These are phyloP conservation scores for Rhagoletis zephyria DNA, from an alignment of 1,140 invertebrate species.

Conservation along the genomic window DNA sequence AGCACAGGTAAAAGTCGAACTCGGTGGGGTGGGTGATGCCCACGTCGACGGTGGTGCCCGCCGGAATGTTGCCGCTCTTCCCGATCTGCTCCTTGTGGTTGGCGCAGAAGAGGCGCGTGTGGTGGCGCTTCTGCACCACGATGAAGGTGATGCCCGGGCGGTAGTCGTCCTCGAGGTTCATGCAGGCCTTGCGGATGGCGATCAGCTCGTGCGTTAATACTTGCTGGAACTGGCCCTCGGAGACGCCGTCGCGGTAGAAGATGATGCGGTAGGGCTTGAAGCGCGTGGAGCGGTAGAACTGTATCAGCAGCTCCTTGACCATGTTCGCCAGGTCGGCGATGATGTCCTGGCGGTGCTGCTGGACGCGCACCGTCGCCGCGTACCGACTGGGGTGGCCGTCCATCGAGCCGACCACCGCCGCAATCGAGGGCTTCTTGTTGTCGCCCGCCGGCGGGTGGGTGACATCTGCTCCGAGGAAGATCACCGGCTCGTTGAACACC, in stretches of 20 bases:
- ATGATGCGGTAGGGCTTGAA: constrained; percentile 97
- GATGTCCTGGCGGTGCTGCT: constrained; percentile 98
- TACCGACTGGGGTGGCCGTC: constrained; percentile 99
- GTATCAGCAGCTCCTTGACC: constrained; percentile 94
- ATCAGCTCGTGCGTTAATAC: constrained; percentile 96
- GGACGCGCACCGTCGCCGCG: constrained; percentile 97
- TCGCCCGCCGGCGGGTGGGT: constrained; percentile 99
- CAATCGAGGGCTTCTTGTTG: constrained; percentile 98
- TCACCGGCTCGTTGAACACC: constrained; percentile 98
- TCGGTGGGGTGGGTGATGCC: constrained; percentile 99
- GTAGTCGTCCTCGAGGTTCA: constrained; percentile 97
- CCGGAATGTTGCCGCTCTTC: constrained; percentile 99
- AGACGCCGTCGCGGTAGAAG: constrained; percentile 97
- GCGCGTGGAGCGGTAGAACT: constrained; percentile 97
- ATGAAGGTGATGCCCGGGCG: constrained; percentile 99
- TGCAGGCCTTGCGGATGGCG: constrained; percentile 98
- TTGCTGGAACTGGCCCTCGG: constrained; percentile 90
- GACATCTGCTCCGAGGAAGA: constrained; percentile 99
- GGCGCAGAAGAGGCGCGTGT: constrained; percentile 97
- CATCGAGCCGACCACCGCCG: constrained; percentile 99
- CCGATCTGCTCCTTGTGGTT: constrained; percentile 99
- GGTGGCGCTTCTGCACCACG: constrained; percentile 93
- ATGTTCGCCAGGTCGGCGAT: constrained; percentile 98
- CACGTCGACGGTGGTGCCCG: constrained; percentile 98
- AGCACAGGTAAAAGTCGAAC: constrained; percentile 99